phyloP scores from a whole-genome alignment of 2,113 vertebrate species.

The Pseudolaguvia tuberculata region DNA sequence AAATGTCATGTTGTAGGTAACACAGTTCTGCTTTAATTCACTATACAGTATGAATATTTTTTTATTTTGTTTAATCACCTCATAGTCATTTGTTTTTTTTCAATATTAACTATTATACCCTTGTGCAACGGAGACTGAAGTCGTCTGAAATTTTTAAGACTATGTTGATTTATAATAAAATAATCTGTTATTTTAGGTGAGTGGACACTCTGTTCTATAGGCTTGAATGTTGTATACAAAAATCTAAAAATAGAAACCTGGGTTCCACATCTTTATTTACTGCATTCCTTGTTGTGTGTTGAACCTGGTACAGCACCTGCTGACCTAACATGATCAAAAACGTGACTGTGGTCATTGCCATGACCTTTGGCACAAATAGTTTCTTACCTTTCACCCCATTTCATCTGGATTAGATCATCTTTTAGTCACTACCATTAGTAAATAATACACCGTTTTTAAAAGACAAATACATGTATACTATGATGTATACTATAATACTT shows the following conservation, averaged over 20 bases:
- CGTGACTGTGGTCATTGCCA: conserved; percentile 19
- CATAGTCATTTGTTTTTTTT: no score
- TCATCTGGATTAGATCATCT: background rate
- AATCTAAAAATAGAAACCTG: background rate
- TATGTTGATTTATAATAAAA: no score
- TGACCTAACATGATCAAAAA: conserved; percentile 24
- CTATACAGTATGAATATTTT: no score
- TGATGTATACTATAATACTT: no score
- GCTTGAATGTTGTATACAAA: background rate
- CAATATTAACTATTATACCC: background rate
- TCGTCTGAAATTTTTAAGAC: no score
- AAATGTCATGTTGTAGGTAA: background rate
- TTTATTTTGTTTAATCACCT: background rate
- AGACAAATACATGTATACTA: no score
- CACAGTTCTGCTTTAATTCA: background rate
- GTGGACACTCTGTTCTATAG: background rate
- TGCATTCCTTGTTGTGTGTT: background rate
- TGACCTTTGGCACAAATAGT: conserved; percentile 33
- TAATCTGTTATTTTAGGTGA: no score
- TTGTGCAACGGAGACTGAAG: background rate
- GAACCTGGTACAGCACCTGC: background rate
- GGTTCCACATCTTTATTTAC: conserved; percentile 15
- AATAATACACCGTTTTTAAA: no score
- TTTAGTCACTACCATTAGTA: no score
- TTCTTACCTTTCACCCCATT: conserved; percentile 34